Percentiles rank a stretch among this genome's conserved stretches.
Evolutionary conservation across 2,113 vertebrate genomes (phyloP).

Genomic region (Coturnix japonica): DNA sequence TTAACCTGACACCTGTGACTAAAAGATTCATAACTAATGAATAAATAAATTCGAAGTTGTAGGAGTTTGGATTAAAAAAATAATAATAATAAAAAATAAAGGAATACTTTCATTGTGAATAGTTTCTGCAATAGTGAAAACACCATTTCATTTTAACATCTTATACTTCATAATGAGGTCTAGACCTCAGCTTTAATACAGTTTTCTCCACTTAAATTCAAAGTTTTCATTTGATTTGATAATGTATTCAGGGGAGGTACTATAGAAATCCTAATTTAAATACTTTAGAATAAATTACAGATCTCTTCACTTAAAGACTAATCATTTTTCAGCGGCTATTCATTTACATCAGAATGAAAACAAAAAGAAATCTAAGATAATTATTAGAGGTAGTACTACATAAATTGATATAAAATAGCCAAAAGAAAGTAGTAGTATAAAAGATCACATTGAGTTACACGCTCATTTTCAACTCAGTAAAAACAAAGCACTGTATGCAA

Average conservation of each 20-base stretch:
- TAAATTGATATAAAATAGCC: too few relatives aligned
- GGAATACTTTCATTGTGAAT: neutral
- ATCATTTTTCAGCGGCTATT: neutral
- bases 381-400: neutral
- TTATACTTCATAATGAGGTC: neutral
- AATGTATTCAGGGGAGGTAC: neutral
- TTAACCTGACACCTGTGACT: neutral
- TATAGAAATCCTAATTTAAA: neutral
- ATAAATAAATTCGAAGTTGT: neutral
- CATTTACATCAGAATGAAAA: neutral
- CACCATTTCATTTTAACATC: neutral
- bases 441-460: neutral
- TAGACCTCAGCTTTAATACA: neutral
- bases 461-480: neutral
- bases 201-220: neutral
- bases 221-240: neutral
- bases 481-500: neutral
- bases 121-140: neutral
- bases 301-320: neutral
- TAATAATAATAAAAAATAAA: neutral
- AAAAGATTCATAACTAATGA: conserved; percentile 12
- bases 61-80: neutral
- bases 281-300: neutral
- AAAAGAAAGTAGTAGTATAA: neutral
- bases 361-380: neutral